Percentiles rank a stretch among this genome's conserved stretches.
phyloP scores from a whole-genome alignment of 37 sponge, comb jelly and placozoan genomes.

The Dysidea cf. avara region DNA sequence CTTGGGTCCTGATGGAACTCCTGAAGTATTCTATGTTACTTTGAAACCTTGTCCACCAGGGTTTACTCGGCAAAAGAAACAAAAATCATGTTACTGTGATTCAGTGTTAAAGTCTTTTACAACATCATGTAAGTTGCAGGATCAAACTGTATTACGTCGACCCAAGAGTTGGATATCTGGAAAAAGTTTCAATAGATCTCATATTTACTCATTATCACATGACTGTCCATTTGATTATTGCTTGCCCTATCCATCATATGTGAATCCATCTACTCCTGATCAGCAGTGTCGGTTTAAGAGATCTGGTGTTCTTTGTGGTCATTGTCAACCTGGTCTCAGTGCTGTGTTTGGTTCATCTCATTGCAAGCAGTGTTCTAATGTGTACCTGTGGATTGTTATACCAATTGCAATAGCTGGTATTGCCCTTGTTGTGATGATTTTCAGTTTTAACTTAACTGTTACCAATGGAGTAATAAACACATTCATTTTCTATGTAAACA shows the following conservation, averaged over 20 bases:
- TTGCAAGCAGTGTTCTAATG: conserved; percentile 12
- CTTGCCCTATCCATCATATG: not conserved
- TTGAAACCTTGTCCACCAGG: not conserved
- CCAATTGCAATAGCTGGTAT: not conserved
- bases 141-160: too few species aligned
- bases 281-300: conserved; percentile 10
- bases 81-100: not conserved
- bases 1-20: too few species aligned
- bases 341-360: conserved; percentile 7
- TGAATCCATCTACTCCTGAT: conserved; percentile 1
- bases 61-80: not conserved
- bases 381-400: not conserved
- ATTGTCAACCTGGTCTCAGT: not conserved
- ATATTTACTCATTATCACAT: too few species aligned
- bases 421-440: conserved; percentile 21
- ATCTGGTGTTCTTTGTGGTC: conserved; percentile 11
- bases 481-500: conserved; percentile 44
- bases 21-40: not conserved
- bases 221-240: conserved; percentile 21
- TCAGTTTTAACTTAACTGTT: conserved; percentile 30
- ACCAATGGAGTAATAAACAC: conserved; percentile 39
- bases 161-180: too few species aligned
- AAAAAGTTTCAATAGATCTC: too few species aligned
- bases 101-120: not conserved
- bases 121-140: too few species aligned